Evolutionary conservation across 2,888 invertebrate species (phyloP), one percentile per base, ranked within the genome.

Genomic region (Callyntrura sp.): DNA sequence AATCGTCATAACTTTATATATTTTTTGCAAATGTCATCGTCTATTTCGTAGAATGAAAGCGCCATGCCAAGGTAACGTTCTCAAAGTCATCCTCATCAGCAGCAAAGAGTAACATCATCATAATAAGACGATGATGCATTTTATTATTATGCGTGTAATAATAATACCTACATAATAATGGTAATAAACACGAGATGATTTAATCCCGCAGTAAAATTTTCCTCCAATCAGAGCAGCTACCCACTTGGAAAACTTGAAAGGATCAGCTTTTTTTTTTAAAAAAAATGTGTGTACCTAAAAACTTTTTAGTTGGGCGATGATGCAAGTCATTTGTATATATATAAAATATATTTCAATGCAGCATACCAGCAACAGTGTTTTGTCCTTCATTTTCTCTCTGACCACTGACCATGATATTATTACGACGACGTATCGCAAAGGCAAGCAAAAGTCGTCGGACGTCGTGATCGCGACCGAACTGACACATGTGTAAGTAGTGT

Each of bases 11-110:
- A 23, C 17, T 23, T 4, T 35, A 35, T 35, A 6, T 35, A 4
- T 35, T 35, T 79, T 57, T 82, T 82, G 85, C 57, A 51, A 35
- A 73, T 73, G 73, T 85, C 85, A 85, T 70, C 84, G 84, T 85
- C 85, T 85, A 73, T 28, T 14, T 45, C 3, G 35, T 5, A 51
- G 12, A 25, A 62, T 62, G 25, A 62, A 25, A 62, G 62, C 20
- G 28, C 11, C 43, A 62, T 62, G 45, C 51, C 85, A 73, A 85
- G 85, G 85, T 73, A 73, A 73, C 43, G 17, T 48, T 12, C 60
- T n/a, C 23, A 8, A 60, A 25, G 57, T 57, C 57, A 57, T 35
- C 35, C 6, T 35, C 35, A 35, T 35, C 35, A 35, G 35, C 35
- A 35, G 35, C n/a, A 51, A 57, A 2, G 5, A 14, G 17, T 8